These are phyloP conservation scores for Listronotus bonariensis DNA, from an alignment of 1,140 invertebrate species.

Conservation along the genomic window DNA sequence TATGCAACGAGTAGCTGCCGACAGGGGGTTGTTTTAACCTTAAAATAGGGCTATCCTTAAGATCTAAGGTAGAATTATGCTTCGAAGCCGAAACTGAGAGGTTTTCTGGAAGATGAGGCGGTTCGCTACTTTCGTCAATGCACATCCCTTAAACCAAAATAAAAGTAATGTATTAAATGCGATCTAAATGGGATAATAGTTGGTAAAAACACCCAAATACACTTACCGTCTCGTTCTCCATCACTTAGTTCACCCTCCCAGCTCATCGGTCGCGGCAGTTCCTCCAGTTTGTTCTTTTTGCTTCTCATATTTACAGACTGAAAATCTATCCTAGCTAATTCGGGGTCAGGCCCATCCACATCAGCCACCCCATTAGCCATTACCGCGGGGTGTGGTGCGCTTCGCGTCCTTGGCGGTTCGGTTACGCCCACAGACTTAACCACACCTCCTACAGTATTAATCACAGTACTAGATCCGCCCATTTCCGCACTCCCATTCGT, in stretches of 20 bases:
- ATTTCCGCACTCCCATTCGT: slow-evolving; percentile 30
- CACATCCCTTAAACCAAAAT: slow-evolving; percentile 29
- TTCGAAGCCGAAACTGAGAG: slow-evolving; percentile 48
- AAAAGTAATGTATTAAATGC: neutral
- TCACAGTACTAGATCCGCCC: slow-evolving; percentile 21
- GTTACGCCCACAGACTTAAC: slow-evolving; percentile 29
- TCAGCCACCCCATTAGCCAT: slow-evolving; percentile 37
- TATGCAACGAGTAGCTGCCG: slow-evolving; percentile 64
- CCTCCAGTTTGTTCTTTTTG: slow-evolving; percentile 46
- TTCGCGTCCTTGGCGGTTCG: slow-evolving; percentile 43
- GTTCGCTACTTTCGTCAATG: slow-evolving; percentile 30
- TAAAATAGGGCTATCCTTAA: slow-evolving; percentile 50
- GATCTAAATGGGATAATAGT: too few relatives aligned
- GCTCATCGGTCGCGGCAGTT: slow-evolving; percentile 75
- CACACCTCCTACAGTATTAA: slow-evolving; percentile 24
- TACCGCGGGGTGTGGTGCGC: slow-evolving; percentile 41
- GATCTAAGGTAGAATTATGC: slow-evolving; percentile 38
- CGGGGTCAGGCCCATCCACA: slow-evolving; percentile 52
- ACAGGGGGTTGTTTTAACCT: slow-evolving; percentile 53
- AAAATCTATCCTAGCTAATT: slow-evolving; percentile 55
- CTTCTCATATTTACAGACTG: slow-evolving; percentile 51
- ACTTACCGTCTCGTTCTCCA: slow-evolving; percentile 58
- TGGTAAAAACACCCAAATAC: neutral
- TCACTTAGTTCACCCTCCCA: slow-evolving; percentile 90
- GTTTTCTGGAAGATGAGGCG: slow-evolving; percentile 49